Evolutionary conservation across 2,888 invertebrate species (phyloP).

Genomic region (Subacronicta megacephala): DNA sequence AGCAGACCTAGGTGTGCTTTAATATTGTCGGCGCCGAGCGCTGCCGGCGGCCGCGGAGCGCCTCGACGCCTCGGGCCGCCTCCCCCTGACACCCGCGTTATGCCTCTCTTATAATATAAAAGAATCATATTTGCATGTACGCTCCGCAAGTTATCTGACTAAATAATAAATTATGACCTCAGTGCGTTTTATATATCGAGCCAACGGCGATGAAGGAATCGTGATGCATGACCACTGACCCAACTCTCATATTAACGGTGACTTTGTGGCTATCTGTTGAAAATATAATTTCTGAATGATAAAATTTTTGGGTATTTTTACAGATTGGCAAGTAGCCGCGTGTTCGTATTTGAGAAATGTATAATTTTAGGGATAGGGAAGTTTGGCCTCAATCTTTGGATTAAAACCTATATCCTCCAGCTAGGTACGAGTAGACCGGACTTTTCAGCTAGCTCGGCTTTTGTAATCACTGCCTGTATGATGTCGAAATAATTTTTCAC

Average conservation of each 20-base stretch:
- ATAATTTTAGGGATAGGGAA: no score
- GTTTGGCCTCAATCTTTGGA: no score
- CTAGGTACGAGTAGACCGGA: no score
- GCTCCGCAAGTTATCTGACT: constrained; percentile 63
- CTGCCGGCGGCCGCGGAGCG: constrained; percentile 48
- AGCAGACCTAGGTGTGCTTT: constrained; percentile 73
- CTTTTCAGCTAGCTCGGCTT: no score
- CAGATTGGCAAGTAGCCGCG: no score
- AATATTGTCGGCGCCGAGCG: constrained; percentile 62
- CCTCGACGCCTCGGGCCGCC: constrained; percentile 48
- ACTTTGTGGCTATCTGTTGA: constrained; percentile 22
- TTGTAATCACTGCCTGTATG: no score
- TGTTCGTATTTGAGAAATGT: no score
- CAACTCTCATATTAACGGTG: constrained; percentile 34
- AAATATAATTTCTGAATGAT: constrained; percentile 13
- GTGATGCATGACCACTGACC: constrained; percentile 56
- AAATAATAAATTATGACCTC: constrained; percentile 74
- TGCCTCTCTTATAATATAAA: constrained; percentile 54
- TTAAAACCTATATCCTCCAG: no score
- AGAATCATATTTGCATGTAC: constrained; percentile 64
- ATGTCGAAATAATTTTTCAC: no score
- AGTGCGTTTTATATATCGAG: constrained; percentile 63
- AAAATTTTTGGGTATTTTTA: constrained; percentile 11
- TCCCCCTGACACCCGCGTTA: constrained; percentile 46
- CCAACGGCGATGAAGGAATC: constrained; percentile 64